Evolutionary conservation across 2,113 vertebrate genomes (phyloP), one percentile per base, ranked within the genome.

Genomic region (Puntigrus tetrazona): DNA sequence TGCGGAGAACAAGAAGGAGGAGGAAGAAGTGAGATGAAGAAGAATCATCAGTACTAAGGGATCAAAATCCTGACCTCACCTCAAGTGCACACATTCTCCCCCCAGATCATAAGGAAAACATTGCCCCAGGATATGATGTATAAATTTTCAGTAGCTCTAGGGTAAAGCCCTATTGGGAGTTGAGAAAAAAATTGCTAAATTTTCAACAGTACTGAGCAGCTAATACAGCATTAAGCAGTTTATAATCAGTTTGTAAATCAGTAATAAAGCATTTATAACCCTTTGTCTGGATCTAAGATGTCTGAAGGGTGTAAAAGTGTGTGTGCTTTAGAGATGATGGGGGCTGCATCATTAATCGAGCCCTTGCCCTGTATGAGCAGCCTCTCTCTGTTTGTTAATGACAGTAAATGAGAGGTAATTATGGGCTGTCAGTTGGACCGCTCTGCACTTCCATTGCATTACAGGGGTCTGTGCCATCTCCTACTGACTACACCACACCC

Each of bases 251-350:
- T 72, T 72, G 7, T 27, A 25, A 73, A 73, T 45, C 38, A 27
- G 69, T 43, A 41, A 72, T 55, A 55, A 52, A 57, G 52, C 10
- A 41, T 27, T 57, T 59, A 4, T 36, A 78, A 25, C 7, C 18
- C 10, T 78, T 16, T 5, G 31, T 57, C 18, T 34, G 45, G 14
- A 20, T 34, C 74, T 76, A 50, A 22, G 74, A 76, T 52, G 20
- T 55, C 16, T 41, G 22, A 61, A 75, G 43, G 79, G 29, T 82
- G 88, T 87, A 78, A 88, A 89, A 70, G 88, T 88, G 84, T 89
- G 90, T 83, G 84, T 87, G 87, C 90, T 9, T n/a, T 38, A 22
- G 87, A 89, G 92, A 90, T 34, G 25, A 72, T 84, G 81, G 84
- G 89, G 88, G 85, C 59, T 67, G 75, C 67, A 67, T 84, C 78